Conservation (phyloP, 2,888 invertebrate species). For the Blastobasis lacticolella region DNA sequence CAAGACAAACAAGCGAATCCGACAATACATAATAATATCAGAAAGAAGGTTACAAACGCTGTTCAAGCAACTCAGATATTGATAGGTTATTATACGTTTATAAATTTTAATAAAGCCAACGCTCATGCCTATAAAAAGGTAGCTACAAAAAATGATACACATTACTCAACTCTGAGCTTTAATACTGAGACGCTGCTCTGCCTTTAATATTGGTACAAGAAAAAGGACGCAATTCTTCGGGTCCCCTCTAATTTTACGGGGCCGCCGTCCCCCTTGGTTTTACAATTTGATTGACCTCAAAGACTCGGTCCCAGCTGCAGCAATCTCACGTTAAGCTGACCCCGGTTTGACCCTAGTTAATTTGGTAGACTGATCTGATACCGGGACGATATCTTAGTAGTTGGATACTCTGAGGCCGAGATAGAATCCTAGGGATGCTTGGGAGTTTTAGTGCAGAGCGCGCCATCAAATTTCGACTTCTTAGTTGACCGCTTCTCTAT, state of each 20-base stretch:
- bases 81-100: constrained; percentile 40
- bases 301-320: neutral
- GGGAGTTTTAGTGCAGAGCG: too few species aligned
- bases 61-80: constrained; percentile 24
- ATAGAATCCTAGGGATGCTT: too few species aligned
- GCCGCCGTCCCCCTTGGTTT: constrained; percentile 26
- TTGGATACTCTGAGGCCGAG: too few species aligned
- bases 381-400: too few species aligned
- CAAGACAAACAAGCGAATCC: too few species aligned
- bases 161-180: constrained; percentile 35
- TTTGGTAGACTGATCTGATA: too few species aligned
- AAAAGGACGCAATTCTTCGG: constrained; percentile 29
- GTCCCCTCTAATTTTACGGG: constrained; percentile 30
- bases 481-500: too few species aligned
- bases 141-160: constrained; percentile 42
- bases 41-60: too few species aligned
- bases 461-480: too few species aligned
- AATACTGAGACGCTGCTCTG: constrained; percentile 19
- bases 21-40: too few species aligned
- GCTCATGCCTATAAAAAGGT: constrained; percentile 31
- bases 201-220: constrained; percentile 34
- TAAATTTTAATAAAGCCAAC: constrained; percentile 39
- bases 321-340: too few species aligned
- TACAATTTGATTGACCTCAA: constrained; percentile 39
- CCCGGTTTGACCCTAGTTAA: too few species aligned